Evolutionary conservation across 2,797 vertebrate genomes (phyloP), one percentile per base, ranked within the genome.

Genomic region (Helarctos malayanus): DNA sequence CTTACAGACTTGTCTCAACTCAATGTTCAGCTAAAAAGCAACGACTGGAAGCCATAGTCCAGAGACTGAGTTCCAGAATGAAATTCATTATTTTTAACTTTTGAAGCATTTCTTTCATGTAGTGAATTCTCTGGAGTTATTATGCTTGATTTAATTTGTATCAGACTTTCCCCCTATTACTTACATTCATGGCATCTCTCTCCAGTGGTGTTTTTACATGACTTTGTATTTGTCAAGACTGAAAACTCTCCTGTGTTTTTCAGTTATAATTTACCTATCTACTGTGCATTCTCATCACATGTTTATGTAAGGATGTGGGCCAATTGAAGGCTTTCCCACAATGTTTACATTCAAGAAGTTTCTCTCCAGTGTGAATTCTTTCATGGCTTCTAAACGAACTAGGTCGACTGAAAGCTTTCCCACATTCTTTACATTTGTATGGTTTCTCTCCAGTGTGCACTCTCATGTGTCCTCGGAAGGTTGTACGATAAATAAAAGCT

Each of bases 321-420:
- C 52, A 90, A 32, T 18, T 86, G 73, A 96, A 97, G 80, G 71
- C 59, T 78, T 96, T 84, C 52, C 73, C 94, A 91, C 76, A 81
- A 21, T 92, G 91, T 12, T 92, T 73, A 81, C 59, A 84, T 8
- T 91, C 71, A 71, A 78, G 80, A 49, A 96, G 86, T 75, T 63
- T 69, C 75, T 93, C 59, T 93, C 94, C 79, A 95, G 68, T 91
- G 27, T 89, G 57, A 38, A 80, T 82, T 73, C 89, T 69, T 81
- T 94, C 82, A 82, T 91, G 78, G 35, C 92, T 95, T 82, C 78
- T 89, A 88, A 87, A 68, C 32, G 93, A 94, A 88, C 78, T 89
- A 23, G 84, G 76, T 54, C 57, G 45, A 80, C 91, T 90, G 35
- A 90, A 95, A 21, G 84, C 71, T 91, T 97, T 92, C n/a, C 83